Evolutionary conservation across 2,113 vertebrate genomes (phyloP).

Genomic region (Tursiops truncatus): DNA sequence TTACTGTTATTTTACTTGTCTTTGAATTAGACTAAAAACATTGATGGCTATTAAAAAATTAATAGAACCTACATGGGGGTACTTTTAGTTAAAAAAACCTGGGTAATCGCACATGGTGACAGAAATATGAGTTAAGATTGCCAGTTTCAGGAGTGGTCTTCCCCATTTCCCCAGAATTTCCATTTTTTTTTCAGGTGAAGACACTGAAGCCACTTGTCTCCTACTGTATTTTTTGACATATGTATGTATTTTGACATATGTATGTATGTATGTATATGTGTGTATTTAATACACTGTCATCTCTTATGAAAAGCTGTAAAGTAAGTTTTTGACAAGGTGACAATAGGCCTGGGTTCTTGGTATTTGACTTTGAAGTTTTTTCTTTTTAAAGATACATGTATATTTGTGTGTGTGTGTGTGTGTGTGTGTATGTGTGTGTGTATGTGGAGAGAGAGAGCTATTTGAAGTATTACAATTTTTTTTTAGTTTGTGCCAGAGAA

Average conservation of each 20-base stretch:
- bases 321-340: not conserved
- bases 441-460: not conserved
- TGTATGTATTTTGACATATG: not conserved
- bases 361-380: not conserved
- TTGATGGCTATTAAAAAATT: not conserved
- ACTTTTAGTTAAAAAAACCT: not conserved
- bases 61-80: not conserved
- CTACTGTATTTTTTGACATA: not conserved
- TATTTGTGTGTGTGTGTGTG: not conserved
- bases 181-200: not conserved
- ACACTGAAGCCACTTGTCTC: too few relatives aligned
- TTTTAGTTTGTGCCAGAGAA: not conserved
- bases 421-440: not conserved
- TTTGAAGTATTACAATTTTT: slow-evolving; percentile 30
- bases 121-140: not conserved
- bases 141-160: not conserved
- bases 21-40: not conserved
- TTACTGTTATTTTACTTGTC: not conserved
- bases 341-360: not conserved
- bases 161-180: not conserved
- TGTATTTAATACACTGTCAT: not conserved
- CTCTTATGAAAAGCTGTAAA: not conserved
- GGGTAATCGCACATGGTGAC: not conserved
- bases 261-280: not conserved
- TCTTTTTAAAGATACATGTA: not conserved